Evolutionary conservation across 53 echinoderm and acorn worm genomes (phyloP).

Genomic region (Arbacia lixula): DNA sequence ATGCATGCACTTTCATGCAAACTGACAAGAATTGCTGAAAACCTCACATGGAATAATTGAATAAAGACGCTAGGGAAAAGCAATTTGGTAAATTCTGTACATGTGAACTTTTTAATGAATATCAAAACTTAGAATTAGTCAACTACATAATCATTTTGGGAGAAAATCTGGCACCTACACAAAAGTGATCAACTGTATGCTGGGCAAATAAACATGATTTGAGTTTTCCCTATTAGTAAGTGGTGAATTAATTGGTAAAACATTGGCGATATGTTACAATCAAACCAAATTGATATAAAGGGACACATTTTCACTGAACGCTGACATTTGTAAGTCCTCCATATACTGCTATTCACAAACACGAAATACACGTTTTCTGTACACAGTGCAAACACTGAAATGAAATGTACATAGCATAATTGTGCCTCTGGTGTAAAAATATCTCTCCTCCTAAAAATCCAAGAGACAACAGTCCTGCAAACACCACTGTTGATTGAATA

Average conservation of each 20-base stretch:
- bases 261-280: slow-evolving; percentile 17
- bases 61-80: slow-evolving; percentile 17
- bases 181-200: slow-evolving; percentile 18
- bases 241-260: slow-evolving; percentile 21
- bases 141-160: slow-evolving; percentile 41
- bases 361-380: slow-evolving; percentile 34
- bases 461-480: neutral
- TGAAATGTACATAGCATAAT: slow-evolving; percentile 49
- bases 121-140: slow-evolving; percentile 49
- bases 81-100: slow-evolving; percentile 55
- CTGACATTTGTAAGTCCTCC: slow-evolving; percentile 1
- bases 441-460: slow-evolving; percentile 37
- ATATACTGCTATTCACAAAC: slow-evolving; percentile 3
- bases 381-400: slow-evolving; percentile 16
- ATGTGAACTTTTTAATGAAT: slow-evolving; percentile 57
- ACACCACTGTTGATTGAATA: slow-evolving; percentile 22
- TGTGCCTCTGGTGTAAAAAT: slow-evolving; percentile 39
- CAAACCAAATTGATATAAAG: neutral
- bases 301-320: slow-evolving; percentile 34
- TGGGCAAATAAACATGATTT: slow-evolving; percentile 43
- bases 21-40: no score
- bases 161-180: slow-evolving; percentile 44
- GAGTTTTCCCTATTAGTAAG: neutral
- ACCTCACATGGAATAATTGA: neutral
- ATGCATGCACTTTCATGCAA: slow-evolving; percentile 25